Conservation (phyloP, 2,113 vertebrate species). For the Raja brachyura region DNA sequence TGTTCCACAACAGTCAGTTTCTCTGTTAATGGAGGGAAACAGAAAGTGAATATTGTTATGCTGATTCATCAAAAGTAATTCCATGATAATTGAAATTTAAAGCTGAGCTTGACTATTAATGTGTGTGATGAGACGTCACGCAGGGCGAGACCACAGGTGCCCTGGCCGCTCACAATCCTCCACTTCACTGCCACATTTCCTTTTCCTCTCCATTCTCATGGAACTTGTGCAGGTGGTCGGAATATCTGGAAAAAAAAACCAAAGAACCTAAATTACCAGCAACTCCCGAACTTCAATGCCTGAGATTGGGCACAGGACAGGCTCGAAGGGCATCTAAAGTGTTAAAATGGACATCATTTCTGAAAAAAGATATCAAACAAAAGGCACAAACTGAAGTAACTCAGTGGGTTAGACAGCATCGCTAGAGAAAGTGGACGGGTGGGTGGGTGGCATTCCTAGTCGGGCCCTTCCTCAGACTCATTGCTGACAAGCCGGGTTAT, state of each 20-base stretch:
- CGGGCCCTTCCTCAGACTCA: not conserved
- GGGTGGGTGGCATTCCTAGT: too few species aligned
- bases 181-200: constrained; percentile 62
- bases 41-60: not conserved
- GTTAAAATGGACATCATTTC: not conserved
- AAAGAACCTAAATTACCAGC: not conserved
- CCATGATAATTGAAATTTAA: constrained; percentile 43
- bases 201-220: constrained; percentile 67
- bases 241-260: constrained; percentile 61
- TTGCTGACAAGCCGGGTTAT: not conserved
- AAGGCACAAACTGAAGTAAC: not conserved
- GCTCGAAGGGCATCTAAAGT: not conserved
- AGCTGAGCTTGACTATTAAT: constrained; percentile 40
- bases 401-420: too few species aligned
- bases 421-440: too few species aligned
- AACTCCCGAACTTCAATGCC: not conserved
- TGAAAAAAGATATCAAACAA: too few species aligned
- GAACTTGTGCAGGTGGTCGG: constrained; percentile 89
- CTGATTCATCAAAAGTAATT: constrained; percentile 35
- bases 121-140: constrained; percentile 3
- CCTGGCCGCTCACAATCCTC: too few species aligned
- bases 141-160: not conserved
- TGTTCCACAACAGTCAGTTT: not conserved
- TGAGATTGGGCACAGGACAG: not conserved
- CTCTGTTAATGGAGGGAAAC: not conserved